These are phyloP conservation scores for Strix uralensis DNA, from an alignment of 2,113 vertebrate species.

Conservation along the genomic window DNA sequence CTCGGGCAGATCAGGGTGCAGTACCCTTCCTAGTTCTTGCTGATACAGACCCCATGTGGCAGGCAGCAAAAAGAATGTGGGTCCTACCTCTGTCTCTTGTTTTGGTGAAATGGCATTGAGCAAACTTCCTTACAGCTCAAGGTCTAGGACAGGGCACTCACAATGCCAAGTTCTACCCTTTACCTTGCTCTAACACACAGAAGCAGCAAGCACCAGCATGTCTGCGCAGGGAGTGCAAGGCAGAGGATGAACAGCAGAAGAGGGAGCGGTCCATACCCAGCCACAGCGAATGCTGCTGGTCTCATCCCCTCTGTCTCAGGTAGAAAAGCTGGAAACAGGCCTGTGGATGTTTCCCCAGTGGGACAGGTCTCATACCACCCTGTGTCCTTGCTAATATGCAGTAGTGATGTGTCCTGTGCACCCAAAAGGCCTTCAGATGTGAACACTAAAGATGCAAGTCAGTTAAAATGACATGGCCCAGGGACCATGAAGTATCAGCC, in stretches of 20 bases:
- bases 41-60: not conserved
- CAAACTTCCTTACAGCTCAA: not conserved
- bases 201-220: not conserved
- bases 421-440: not conserved
- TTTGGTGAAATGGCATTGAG: not conserved
- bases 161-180: not conserved
- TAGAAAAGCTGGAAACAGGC: not conserved
- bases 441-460: not conserved
- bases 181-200: not conserved
- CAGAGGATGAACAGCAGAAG: not conserved
- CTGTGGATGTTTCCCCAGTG: not conserved
- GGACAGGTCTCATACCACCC: not conserved
- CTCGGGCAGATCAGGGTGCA: fast-evolving
- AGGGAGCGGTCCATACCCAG: not conserved
- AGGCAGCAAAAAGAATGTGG: not conserved
- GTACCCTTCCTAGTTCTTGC: not conserved
- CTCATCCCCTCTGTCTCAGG: not conserved
- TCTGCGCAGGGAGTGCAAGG: not conserved
- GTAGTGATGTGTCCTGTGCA: not conserved
- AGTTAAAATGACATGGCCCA: not conserved
- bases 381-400: not conserved
- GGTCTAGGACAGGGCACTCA: not conserved
- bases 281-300: not conserved
- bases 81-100: not conserved
- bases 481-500: not conserved